Evolutionary conservation across 2,888 invertebrate species (phyloP), one percentile per base, ranked within the genome.

Genomic region (Schrankia costaestrigalis): DNA sequence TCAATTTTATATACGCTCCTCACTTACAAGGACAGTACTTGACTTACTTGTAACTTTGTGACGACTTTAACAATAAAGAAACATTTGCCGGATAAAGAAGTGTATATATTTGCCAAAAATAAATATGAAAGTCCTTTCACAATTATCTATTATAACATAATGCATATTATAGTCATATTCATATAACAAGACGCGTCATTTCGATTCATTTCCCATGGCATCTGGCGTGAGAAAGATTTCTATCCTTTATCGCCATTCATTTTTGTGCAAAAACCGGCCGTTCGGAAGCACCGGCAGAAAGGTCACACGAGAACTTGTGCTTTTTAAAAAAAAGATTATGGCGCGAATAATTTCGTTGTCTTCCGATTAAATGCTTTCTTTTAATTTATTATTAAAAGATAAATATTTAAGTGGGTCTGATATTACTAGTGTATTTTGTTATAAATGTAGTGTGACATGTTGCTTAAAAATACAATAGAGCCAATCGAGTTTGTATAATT

Each of bases 221-320:
- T 51, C 49, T 32, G 56, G 63, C 84, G 85, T 85, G 86, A 76
- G 86, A 85, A 85, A 80, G 77, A 82, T 82, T 75, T 78, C 78
- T 81, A 80, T 81, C 79, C 78, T 44, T 59, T 46, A 51, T 58
- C 57, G 65, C 67, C 71, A 78, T 80, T 78, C 75, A 77, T 76
- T 78, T 79, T 77, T 70, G 75, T 71, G 70, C 74, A 79, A 83
- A 82, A 79, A 67, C 49, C 48, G 54, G 51, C 47, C 57, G 60
- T 74, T 79, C 67, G 71, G 71, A 75, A 78, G 71, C 72, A 53
- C 45, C 47, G 43, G 41, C 59, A 64, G 60, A 69, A 76, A 79
- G 79, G 78, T 84, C 82, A 82, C 82, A 81, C 77, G 83, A 80
- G 81, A 83, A 78, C 66, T 56, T 41, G 54, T 56, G 39, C 58